Percentiles rank a stretch among this genome's conserved stretches.
phyloP scores from a whole-genome alignment of 2,113 vertebrate genomes.

The Phrynocephalus versicolor region DNA sequence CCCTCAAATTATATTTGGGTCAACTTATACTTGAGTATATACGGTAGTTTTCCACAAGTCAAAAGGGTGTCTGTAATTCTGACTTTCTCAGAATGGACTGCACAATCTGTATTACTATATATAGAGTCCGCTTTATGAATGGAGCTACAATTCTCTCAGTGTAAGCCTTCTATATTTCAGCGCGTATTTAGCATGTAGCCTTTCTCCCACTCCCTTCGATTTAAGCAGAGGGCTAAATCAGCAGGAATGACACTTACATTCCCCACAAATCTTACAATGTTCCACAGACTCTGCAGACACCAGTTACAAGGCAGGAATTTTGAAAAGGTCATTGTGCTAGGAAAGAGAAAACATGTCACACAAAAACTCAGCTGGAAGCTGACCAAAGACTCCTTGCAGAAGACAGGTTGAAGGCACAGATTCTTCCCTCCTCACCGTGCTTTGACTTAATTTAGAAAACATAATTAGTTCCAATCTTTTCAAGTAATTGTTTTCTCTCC shows the following conservation, averaged over 20 bases:
- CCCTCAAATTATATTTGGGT: too few relatives aligned
- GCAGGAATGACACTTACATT: slow-evolving; percentile 28
- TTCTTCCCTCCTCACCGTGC: neutral
- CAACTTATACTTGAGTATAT: too few relatives aligned
- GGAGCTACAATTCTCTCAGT: slow-evolving; percentile 32
- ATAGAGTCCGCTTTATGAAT: slow-evolving; percentile 44
- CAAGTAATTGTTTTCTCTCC: neutral
- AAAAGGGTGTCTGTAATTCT: slow-evolving; percentile 38
- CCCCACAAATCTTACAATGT: slow-evolving; percentile 45
- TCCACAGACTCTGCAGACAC: slow-evolving; percentile 4
- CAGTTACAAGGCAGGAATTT: slow-evolving; percentile 10
- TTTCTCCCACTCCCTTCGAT: slow-evolving; percentile 11
- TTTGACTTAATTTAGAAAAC: neutral
- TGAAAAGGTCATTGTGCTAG: neutral
- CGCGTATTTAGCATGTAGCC: slow-evolving; percentile 51
- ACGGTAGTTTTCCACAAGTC: slow-evolving; percentile 3
- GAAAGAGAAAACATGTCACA: neutral
- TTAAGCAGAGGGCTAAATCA: slow-evolving; percentile 37
- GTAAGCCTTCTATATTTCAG: slow-evolving; percentile 2
- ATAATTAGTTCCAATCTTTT: neutral
- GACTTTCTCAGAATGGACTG: slow-evolving; percentile 40
- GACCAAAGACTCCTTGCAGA: neutral
- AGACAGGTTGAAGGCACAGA: neutral
- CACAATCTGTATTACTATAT: slow-evolving; percentile 23
- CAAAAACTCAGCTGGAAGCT: neutral